These are phyloP conservation scores for Narcine bancroftii DNA, from an alignment of 2,113 vertebrate genomes.

Conservation along the genomic window DNA sequence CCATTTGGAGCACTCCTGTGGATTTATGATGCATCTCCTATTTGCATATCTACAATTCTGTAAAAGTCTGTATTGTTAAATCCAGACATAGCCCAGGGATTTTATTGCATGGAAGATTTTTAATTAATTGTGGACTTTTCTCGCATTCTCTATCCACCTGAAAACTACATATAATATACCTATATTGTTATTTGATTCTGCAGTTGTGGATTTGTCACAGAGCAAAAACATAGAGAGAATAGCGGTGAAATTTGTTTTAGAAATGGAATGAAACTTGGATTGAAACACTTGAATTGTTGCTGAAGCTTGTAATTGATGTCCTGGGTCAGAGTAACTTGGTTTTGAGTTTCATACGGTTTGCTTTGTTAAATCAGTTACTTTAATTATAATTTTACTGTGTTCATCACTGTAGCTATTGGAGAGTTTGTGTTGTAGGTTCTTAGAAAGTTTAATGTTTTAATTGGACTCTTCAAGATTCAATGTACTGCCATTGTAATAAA, in stretches of 20 bases:
- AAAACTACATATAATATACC: background rate
- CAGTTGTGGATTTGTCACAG: background rate
- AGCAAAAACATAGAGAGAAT: background rate
- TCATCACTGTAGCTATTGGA: background rate
- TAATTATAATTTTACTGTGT: background rate
- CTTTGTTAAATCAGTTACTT: background rate
- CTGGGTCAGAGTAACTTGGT: background rate
- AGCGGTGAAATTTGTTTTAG: background rate
- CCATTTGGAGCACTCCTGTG: slow-evolving; percentile 13
- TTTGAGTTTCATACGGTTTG: background rate
- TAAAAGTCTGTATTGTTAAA: background rate
- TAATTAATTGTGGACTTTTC: background rate
- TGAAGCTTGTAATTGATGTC: background rate
- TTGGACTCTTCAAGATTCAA: no score
- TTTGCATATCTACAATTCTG: background rate
- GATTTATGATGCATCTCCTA: slow-evolving; percentile 29
- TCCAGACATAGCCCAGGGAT: background rate
- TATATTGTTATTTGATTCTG: background rate
- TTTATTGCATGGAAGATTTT: slow-evolving; percentile 11
- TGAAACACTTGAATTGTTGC: slow-evolving; percentile 1
- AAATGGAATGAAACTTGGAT: background rate
- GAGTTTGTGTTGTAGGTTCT: background rate
- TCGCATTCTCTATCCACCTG: background rate
- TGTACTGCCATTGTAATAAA: no score
- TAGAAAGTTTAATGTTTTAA: background rate